Evolutionary conservation across 2,113 vertebrate species (phyloP).

Genomic region (Scalopus aquaticus): DNA sequence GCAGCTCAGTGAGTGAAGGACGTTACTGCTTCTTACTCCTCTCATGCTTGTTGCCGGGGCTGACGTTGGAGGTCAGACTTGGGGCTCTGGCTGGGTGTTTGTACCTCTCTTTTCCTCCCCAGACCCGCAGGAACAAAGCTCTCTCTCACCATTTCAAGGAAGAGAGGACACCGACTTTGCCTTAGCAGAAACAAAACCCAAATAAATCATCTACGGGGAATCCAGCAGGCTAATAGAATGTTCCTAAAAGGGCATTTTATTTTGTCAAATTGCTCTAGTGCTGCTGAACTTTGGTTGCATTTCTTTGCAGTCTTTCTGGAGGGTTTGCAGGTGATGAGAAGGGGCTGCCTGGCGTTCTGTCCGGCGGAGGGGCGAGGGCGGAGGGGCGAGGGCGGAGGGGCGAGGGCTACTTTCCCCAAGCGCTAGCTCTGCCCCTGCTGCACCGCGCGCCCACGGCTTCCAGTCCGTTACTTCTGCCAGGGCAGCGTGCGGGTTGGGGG

Average conservation of each 20-base stretch:
- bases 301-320: background rate
- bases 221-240: background rate
- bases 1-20: rapidly evolving
- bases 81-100: background rate
- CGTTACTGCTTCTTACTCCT: background rate
- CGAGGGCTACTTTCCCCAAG: background rate
- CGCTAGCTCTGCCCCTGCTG: too few species aligned
- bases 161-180: background rate
- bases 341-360: background rate
- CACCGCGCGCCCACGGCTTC: rapidly evolving
- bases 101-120: background rate
- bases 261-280: background rate
- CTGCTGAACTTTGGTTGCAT: background rate
- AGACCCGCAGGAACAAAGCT: background rate
- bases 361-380: rapidly evolving
- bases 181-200: constrained; percentile 32
- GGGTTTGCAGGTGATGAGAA: background rate
- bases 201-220: background rate
- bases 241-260: constrained; percentile 31
- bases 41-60: background rate
- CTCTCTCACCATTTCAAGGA: background rate
- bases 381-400: background rate
- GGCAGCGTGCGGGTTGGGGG: background rate
- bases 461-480: rapidly evolving
- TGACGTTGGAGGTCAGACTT: too few species aligned